Conservation (phyloP, 2,797 vertebrate genomes). For the Neosalanx taihuensis region DNA sequence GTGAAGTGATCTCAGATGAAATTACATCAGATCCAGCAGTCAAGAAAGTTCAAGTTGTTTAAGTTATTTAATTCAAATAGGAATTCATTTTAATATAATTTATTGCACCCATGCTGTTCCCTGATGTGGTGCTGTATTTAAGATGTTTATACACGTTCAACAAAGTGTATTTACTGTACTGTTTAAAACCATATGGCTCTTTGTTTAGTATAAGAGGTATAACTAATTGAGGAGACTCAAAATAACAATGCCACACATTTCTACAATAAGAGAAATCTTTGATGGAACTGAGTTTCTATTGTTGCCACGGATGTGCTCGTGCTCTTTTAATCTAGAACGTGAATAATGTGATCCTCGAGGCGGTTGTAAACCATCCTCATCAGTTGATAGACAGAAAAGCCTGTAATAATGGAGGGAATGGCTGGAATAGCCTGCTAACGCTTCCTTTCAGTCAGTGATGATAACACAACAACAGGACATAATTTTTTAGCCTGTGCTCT, state of each 20-base stretch:
- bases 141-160: not conserved
- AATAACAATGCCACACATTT: conserved; percentile 32
- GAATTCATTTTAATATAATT: conserved; percentile 10
- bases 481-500: conserved; percentile 36
- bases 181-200: too few species aligned
- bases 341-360: conserved; percentile 20
- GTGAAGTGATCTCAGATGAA: conserved; percentile 1
- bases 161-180: not conserved
- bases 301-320: conserved; percentile 5
- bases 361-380: conserved; percentile 13
- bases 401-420: conserved; percentile 5
- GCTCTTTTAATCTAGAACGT: conserved; percentile 12
- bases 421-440: conserved; percentile 2
- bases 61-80: not conserved
- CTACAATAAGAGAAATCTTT: conserved; percentile 16
- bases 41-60: conserved; percentile 10
- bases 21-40: conserved; percentile 2
- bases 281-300: conserved; percentile 17
- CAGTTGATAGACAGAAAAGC: conserved; percentile 1
- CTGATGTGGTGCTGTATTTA: not conserved
- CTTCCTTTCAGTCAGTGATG: conserved; percentile 26
- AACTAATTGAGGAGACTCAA: conserved; percentile 16
- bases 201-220: too few species aligned
- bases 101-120: not conserved
- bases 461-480: conserved; percentile 22